Evolutionary conservation across 2,797 vertebrate species (phyloP).

Genomic region (Petrocephalus sullivani): DNA sequence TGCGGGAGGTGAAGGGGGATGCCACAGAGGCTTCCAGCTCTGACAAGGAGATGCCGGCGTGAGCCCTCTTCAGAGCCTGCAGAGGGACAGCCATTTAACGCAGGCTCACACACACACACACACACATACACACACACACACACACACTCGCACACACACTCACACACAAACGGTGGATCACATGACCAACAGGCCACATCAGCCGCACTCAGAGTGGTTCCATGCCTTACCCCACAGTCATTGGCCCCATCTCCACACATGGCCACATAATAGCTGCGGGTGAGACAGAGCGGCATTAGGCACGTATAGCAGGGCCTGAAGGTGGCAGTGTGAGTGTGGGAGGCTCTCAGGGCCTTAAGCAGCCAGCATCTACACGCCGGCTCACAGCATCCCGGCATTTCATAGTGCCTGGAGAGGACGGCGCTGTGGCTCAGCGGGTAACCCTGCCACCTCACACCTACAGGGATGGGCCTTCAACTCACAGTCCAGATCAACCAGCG

Average conservation of each 20-base stretch:
- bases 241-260: conserved; percentile 28
- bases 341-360: neutral
- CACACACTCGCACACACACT: neutral
- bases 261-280: conserved; percentile 21
- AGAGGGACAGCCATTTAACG: neutral
- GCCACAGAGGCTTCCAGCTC: conserved; percentile 46
- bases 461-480: neutral
- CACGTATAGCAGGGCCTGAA: neutral
- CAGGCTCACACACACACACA: neutral
- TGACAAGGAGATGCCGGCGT: conserved; percentile 44
- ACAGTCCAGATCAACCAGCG: neutral
- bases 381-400: neutral
- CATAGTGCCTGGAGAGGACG: neutral
- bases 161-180: neutral
- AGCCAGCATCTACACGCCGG: neutral
- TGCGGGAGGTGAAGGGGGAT: conserved; percentile 45
- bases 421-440: neutral
- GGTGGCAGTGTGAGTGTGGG: neutral
- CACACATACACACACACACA: neutral
- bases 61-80: conserved; percentile 41
- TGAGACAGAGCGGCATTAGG: neutral
- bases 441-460: neutral
- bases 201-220: neutral
- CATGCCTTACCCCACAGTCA: conserved; percentile 22
- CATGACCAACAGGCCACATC: neutral